Evolutionary conservation across 2,113 vertebrate species (phyloP).

Genomic region (Euleptes europaea): DNA sequence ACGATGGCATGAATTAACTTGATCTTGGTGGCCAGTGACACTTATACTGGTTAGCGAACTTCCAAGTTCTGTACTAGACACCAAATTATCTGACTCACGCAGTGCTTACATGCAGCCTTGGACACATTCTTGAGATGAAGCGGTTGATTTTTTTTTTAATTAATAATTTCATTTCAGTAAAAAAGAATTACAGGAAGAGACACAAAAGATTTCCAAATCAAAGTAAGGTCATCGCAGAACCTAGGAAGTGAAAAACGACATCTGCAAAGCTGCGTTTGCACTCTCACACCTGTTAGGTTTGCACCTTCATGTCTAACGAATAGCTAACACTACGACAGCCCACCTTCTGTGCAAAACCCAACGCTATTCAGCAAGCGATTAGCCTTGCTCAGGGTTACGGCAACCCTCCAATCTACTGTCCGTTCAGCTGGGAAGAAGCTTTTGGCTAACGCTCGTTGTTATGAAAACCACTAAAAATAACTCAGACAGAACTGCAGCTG

Average conservation of each 20-base stretch:
- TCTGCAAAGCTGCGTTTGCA: neutral
- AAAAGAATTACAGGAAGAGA: neutral
- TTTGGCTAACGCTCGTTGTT: neutral
- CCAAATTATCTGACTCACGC: neutral
- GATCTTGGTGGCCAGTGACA: too few relatives aligned
- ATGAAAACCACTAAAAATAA: constrained; percentile 5
- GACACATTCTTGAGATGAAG: neutral
- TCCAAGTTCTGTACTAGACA: neutral
- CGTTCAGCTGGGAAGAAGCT: neutral
- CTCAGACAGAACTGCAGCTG: neutral
- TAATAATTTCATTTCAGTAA: neutral
- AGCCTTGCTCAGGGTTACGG: neutral
- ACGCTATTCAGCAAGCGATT: neutral
- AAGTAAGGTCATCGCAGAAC: neutral
- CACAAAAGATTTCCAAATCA: neutral
- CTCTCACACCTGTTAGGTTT: constrained; percentile 5
- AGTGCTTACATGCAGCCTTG: neutral
- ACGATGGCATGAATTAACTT: too few relatives aligned
- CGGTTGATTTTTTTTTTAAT: neutral
- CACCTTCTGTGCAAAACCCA: neutral
- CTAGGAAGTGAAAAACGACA: neutral
- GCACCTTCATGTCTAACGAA: neutral
- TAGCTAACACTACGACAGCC: constrained; percentile 5
- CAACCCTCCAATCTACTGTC: neutral
- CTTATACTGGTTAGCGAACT: neutral